phyloP scores from a whole-genome alignment of 2,797 vertebrate species.

The Columba guinea region DNA sequence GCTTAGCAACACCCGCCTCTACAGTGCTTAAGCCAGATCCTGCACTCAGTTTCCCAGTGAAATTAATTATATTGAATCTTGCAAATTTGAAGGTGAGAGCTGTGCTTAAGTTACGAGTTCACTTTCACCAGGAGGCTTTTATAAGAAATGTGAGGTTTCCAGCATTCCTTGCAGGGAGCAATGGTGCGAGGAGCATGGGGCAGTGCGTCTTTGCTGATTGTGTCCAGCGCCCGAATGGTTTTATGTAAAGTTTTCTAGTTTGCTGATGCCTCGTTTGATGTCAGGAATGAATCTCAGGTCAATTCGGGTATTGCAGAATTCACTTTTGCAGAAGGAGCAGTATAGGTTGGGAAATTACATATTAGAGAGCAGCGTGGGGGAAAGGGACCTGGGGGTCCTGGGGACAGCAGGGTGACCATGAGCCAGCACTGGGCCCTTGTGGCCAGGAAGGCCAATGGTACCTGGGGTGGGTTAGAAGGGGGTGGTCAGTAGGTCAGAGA shows the following conservation, averaged over 20 bases:
- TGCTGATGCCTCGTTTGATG: background rate
- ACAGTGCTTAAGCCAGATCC: accelerated
- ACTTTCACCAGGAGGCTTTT: background rate
- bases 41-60: background rate
- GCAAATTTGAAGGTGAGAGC: background rate
- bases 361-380: too few relatives aligned
- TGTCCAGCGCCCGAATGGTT: background rate
- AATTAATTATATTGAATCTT: background rate
- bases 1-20: accelerated
- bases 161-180: background rate
- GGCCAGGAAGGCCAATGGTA: too few relatives aligned
- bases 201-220: background rate
- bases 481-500: too few relatives aligned
- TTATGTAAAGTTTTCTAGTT: background rate
- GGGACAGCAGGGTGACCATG: too few relatives aligned
- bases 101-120: background rate
- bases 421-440: too few relatives aligned
- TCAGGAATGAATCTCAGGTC: background rate
- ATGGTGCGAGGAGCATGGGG: accelerated
- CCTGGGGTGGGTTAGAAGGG: too few relatives aligned
- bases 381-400: too few relatives aligned
- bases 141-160: background rate
- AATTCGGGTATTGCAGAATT: background rate
- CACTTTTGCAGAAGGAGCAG: background rate
- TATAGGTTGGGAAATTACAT: too few relatives aligned